Evolutionary conservation across 1,140 invertebrate genomes (phyloP), one percentile per base, ranked within the genome.

Genomic region (Pygmarrhopalites habei): DNA sequence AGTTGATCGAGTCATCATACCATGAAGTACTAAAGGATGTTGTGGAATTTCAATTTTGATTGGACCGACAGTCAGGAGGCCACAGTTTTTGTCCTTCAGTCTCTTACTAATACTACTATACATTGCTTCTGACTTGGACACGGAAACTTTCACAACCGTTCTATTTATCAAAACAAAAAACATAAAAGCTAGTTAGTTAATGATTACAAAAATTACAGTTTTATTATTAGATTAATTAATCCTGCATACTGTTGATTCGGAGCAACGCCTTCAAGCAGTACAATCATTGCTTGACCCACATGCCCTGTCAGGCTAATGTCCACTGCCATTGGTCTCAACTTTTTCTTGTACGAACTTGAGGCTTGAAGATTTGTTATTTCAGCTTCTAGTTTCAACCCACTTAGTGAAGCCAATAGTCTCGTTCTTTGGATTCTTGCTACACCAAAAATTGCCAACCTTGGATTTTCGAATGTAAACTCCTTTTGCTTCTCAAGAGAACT

Each of bases 41-140:
- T 97, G 93, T 1, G 95, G 95, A 73, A 98, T 94, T 75, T 96
- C 91, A 53, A 97, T 86, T 68, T 90, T 85, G 0, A 97, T 87
- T 32, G 87, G 85, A 0, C 93, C 93, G 49, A 97, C 82, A 4
- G 88, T 91, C 0, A 94, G 74, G 52, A 96, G 78, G 12, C 88
- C 90, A 28, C 89, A 91, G 73, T 94, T 94, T 72, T 88, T 87
- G 71, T 92, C 89, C 74, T 91, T 87, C 60, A 83, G 80, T 19
- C 86, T 80, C 57, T 84, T 83, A 0, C 84, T 86, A 21, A 90
- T 80, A 73, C 86, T 91, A 2, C 90, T 91, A 75, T 95, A 94
- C 12, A 96, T 77, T 5, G 89, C 87, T 72, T 94, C 91, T 0
- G 92, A 94, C 75, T 95, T 93, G 56, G 88, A 88, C 32, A 96